Evolutionary conservation across 2,113 vertebrate genomes (phyloP), one percentile per base, ranked within the genome.

Genomic region (Peromyscus californicus): DNA sequence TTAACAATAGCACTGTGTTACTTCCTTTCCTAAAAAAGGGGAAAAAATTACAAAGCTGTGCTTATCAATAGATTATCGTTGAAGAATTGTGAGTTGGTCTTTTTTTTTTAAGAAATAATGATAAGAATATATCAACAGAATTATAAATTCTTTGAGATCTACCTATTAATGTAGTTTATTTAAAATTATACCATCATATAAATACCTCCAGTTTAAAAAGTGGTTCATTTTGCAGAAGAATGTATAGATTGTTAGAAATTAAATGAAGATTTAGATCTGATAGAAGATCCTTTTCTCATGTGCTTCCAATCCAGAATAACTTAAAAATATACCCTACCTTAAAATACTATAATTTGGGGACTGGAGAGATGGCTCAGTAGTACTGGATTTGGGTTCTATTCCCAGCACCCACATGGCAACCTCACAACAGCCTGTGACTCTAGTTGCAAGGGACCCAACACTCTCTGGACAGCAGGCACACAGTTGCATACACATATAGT

Each of bases 201-300:
- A n/a, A 70, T 89, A n/a, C 36, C 86, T 94, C 13, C 82, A 26
- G 12, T 87, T 94, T 96, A 65, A 87, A 90, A 94, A 95, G 17
- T 9, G 94, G 65, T 39, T 10, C 19, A 89, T 86, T 91, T 96
- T 90, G 36, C 31, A 82, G 78, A 88, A 24, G 12, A 96, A 13
- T 91, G 2, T 72, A 84, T 78, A 95, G n/a, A 89, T 63, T 91
- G 90, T 86, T 93, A 86, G n/a, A 93, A 90, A 75, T 92, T 70
- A 61, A 57, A 70, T 36, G 17, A 54, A 94, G 16, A 85, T 90
- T 93, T 97, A 90, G 57, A 51, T 96, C 69, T 74, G 91, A 51
- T 82, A 96, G 95, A 93, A 85, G 11, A 29, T 90, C 22, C 61
- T 75, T 69, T 76, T 88, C 33, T 92, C 24, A 72, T 65, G 19